These are phyloP conservation scores for Diplosoma virens DNA, from an alignment of 23 tunicate species.

Conservation along the genomic window DNA sequence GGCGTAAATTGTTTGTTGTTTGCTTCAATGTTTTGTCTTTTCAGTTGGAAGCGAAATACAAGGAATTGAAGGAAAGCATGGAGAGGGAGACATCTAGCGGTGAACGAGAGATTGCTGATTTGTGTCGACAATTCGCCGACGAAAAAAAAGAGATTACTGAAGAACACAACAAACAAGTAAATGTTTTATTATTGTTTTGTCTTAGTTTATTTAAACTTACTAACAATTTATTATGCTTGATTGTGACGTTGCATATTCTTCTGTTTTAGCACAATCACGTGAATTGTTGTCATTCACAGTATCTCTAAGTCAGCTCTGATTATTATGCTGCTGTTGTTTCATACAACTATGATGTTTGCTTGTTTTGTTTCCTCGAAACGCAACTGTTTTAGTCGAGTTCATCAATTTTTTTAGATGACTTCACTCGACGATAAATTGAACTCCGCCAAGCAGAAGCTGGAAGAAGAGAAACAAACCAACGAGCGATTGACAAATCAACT, in stretches of 20 bases:
- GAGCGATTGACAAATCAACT: slow-evolving; percentile 48
- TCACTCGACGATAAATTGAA: slow-evolving; percentile 18
- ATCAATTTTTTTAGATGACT: slow-evolving; percentile 22
- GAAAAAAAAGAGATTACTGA: slow-evolving; percentile 61
- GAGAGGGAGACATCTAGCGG: slow-evolving; percentile 28
- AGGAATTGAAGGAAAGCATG: slow-evolving; percentile 29
- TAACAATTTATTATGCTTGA: no score
- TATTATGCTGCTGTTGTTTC: neutral
- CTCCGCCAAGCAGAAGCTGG: slow-evolving; percentile 15
- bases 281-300: no score
- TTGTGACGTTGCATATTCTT: no score
- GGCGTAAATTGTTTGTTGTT: neutral
- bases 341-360: neutral
- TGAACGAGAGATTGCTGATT: slow-evolving; percentile 45
- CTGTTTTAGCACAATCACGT: no score
- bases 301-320: no score
- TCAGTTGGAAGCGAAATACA: slow-evolving; percentile 47
- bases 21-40: neutral
- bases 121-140: slow-evolving; percentile 78
- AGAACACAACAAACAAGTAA: slow-evolving; percentile 37
- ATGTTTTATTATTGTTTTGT: neutral
- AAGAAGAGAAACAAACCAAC: slow-evolving; percentile 57
- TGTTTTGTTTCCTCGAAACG: no score
- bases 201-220: neutral
- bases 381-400: neutral